These are phyloP conservation scores for Helicorthomorpha holstii DNA, from an alignment of 1,140 invertebrate species.

Conservation along the genomic window DNA sequence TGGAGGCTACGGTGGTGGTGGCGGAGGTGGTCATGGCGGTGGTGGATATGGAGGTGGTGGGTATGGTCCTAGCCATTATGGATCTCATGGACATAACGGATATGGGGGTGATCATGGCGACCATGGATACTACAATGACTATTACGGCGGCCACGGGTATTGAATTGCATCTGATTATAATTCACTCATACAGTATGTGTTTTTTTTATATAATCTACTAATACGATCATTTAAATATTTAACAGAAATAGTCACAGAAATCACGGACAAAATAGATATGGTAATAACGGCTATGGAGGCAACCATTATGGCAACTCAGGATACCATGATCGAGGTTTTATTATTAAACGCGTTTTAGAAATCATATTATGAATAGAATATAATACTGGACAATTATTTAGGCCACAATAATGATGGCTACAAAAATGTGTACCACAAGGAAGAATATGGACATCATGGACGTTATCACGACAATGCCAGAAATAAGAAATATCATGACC, in stretches of 20 bases:
- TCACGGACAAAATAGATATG: conserved; percentile 9
- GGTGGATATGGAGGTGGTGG: neutral
- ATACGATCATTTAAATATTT: too few relatives aligned
- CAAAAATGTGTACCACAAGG: conserved; percentile 19
- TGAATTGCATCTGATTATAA: too few relatives aligned
- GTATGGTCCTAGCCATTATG: neutral
- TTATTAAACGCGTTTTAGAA: too few relatives aligned
- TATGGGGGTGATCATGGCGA: conserved; percentile 9
- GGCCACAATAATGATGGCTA: conserved; percentile 12
- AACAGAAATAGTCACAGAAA: conserved; percentile 7
- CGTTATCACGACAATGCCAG: conserved; percentile 15
- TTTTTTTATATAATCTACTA: too few relatives aligned
- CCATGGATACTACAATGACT: conserved; percentile 11
- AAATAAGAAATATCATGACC: conserved; percentile 12
- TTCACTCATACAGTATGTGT: too few relatives aligned
- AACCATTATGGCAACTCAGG: conserved; percentile 8
- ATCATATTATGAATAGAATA: neutral
- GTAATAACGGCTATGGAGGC: conserved; percentile 12
- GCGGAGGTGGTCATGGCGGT: neutral
- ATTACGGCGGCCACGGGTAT: conserved; percentile 12
- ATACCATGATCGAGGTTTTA: conserved; percentile 7
- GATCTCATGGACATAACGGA: neutral
- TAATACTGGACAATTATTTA: too few relatives aligned
- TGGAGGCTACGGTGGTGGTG: neutral
- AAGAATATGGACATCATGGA: conserved; percentile 16